phyloP scores from a whole-genome alignment of 64 coral and sea anemone genomes.

The Stylophora pistillata region DNA sequence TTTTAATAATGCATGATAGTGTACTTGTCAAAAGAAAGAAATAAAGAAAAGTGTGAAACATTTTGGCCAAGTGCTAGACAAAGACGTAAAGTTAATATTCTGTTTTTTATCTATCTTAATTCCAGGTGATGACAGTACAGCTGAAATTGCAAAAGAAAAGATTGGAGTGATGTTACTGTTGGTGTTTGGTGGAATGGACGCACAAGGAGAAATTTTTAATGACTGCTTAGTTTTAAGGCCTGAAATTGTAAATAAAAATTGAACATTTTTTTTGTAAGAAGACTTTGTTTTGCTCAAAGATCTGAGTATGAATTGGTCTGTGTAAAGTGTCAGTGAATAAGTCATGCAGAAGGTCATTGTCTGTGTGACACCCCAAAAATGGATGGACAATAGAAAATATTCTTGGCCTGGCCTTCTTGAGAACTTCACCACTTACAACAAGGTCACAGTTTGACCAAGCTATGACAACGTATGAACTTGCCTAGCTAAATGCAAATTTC shows the following conservation, averaged over 20 bases:
- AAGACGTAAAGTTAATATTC: neutral
- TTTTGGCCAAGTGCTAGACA: no score
- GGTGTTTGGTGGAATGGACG: slow-evolving; percentile 93
- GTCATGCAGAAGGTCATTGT: no score
- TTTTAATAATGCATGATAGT: no score
- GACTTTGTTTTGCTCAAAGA: neutral
- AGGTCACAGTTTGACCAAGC: no score
- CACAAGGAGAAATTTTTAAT: slow-evolving; percentile 88
- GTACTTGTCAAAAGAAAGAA: no score
- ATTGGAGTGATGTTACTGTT: slow-evolving; percentile 20
- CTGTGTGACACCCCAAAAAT: no score
- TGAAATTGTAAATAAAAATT: neutral
- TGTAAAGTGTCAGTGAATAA: neutral
- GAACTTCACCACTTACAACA: no score
- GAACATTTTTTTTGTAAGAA: neutral
- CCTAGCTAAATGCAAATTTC: no score
- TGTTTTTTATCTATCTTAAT: neutral
- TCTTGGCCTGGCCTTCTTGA: no score
- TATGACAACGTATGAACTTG: no score
- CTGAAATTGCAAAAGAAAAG: neutral
- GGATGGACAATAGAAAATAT: no score
- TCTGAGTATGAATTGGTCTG: neutral
- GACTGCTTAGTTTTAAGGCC: slow-evolving; percentile 75
- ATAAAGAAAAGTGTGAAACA: no score
- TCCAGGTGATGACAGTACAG: neutral